These are phyloP conservation scores for Brachynemurus nebulosus DNA, from an alignment of 2,888 invertebrate species.

Conservation along the genomic window DNA sequence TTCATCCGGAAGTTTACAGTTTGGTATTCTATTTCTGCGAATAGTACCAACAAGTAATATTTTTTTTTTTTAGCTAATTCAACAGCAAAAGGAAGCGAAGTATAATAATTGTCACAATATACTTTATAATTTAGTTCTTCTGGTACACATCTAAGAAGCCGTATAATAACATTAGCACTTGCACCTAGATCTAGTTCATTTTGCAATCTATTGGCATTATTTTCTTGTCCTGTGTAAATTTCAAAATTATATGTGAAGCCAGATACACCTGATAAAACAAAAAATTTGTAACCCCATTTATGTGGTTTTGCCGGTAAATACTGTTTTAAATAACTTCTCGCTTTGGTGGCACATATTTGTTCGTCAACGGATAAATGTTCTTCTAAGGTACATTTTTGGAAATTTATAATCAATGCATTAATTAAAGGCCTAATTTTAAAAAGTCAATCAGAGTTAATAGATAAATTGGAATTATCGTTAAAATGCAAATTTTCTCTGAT, in stretches of 20 bases:
- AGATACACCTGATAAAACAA: constrained; percentile 18
- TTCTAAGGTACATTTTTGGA: too few relatives aligned
- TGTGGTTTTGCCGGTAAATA: constrained; percentile 21
- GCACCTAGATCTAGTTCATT: constrained; percentile 21
- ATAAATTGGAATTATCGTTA: too few relatives aligned
- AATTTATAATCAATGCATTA: too few relatives aligned
- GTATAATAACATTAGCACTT: constrained; percentile 19
- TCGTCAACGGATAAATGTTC: too few relatives aligned
- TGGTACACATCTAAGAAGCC: constrained; percentile 17
- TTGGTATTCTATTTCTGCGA: constrained; percentile 15
- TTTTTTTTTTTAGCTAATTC: constrained; percentile 15
- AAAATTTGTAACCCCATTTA: constrained; percentile 20
- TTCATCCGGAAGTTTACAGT: constrained; percentile 14
- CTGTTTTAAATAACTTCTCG: constrained; percentile 17
- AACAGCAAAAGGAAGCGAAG: constrained; percentile 14
- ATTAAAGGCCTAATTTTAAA: too few relatives aligned
- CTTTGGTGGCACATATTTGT: constrained; percentile 20
- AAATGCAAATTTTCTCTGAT: too few relatives aligned
- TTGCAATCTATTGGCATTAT: constrained; percentile 18
- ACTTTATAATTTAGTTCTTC: constrained; percentile 14
- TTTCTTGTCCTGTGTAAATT: constrained; percentile 25
- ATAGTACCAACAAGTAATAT: constrained; percentile 15
- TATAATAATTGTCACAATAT: constrained; percentile 17
- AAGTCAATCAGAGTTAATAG: too few relatives aligned
- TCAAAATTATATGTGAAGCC: constrained; percentile 21